A percentile compares a stretch with the other conserved stretches of the same genome.
phyloP scores from a whole-genome alignment of 2,888 invertebrate species.

The Sylvicola fuscatus region DNA sequence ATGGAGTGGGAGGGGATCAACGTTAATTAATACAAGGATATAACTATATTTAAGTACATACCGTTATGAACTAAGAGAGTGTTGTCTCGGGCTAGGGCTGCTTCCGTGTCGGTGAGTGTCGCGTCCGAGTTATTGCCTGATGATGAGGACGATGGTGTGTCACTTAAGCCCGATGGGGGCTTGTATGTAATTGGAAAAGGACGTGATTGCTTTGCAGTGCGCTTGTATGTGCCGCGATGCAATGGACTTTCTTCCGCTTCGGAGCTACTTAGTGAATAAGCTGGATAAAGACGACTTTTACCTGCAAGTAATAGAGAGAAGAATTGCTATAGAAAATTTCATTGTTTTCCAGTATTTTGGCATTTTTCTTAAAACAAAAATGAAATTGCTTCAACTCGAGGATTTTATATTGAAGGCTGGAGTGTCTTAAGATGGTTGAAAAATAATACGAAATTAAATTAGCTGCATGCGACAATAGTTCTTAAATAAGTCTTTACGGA shows the following conservation, averaged over 20 bases:
- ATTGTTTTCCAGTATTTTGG: too few species aligned
- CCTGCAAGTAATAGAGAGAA: slow-evolving; percentile 25
- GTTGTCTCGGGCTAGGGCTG: slow-evolving; percentile 60
- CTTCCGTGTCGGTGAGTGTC: slow-evolving; percentile 64
- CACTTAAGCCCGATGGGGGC: slow-evolving; percentile 41
- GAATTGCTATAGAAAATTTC: too few species aligned
- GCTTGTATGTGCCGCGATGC: slow-evolving; percentile 36
- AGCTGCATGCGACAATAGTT: too few species aligned
- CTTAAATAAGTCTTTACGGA: too few species aligned
- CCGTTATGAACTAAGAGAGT: slow-evolving; percentile 71
- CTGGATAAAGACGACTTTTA: slow-evolving; percentile 67
- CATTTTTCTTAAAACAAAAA: too few species aligned
- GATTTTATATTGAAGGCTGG: too few species aligned
- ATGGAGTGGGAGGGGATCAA: too few species aligned
- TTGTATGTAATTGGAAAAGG: slow-evolving; percentile 24
- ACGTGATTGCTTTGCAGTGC: slow-evolving; percentile 18
- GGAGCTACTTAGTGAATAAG: slow-evolving; percentile 55
- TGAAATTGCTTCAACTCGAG: too few species aligned
- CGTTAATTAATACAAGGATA: too few species aligned
- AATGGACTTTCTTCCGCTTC: slow-evolving; percentile 44
- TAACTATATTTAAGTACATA: slow-evolving; percentile 23
- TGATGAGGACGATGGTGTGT: slow-evolving; percentile 39
- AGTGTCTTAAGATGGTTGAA: too few species aligned
- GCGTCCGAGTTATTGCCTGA: slow-evolving; percentile 74
- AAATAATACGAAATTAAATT: too few species aligned